phyloP scores from a whole-genome alignment of 2,113 vertebrate species.

The Coptodon bakossiorum region DNA sequence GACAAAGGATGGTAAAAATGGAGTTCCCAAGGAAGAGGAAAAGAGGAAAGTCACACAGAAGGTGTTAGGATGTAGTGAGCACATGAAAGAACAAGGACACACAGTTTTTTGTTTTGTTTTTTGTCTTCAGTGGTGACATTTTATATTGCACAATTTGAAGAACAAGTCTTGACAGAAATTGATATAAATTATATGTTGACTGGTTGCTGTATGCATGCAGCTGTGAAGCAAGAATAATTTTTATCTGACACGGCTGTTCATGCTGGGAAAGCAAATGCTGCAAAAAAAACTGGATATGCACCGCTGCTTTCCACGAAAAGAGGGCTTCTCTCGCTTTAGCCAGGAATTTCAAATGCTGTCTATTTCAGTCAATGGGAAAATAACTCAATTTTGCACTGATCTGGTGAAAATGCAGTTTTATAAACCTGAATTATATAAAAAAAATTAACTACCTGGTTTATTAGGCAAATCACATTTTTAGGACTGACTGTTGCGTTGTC shows the following conservation, averaged over 20 bases:
- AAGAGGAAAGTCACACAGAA: background rate
- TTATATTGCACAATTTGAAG: background rate
- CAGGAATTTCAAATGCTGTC: background rate
- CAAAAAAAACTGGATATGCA: background rate
- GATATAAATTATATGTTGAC: background rate
- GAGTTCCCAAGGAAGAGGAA: background rate
- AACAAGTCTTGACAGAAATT: background rate
- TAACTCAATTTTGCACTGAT: background rate
- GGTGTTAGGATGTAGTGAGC: background rate
- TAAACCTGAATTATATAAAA: background rate
- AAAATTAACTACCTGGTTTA: background rate
- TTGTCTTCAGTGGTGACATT: background rate
- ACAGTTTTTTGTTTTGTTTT: accelerated
- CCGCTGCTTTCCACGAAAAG: background rate
- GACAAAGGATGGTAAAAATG: background rate
- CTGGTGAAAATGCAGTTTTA: background rate
- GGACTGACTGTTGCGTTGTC: background rate
- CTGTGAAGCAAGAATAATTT: background rate
- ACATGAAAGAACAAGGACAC: background rate
- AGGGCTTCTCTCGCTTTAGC: background rate
- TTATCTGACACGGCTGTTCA: background rate
- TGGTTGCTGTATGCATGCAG: background rate
- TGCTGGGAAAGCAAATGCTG: background rate
- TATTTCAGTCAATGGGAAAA: background rate
- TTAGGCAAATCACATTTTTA: background rate